Percentiles rank a stretch among this genome's conserved stretches.
These are phyloP conservation scores for Metellina segmentata DNA, from an alignment of 2,888 invertebrate species.

Conservation along the genomic window DNA sequence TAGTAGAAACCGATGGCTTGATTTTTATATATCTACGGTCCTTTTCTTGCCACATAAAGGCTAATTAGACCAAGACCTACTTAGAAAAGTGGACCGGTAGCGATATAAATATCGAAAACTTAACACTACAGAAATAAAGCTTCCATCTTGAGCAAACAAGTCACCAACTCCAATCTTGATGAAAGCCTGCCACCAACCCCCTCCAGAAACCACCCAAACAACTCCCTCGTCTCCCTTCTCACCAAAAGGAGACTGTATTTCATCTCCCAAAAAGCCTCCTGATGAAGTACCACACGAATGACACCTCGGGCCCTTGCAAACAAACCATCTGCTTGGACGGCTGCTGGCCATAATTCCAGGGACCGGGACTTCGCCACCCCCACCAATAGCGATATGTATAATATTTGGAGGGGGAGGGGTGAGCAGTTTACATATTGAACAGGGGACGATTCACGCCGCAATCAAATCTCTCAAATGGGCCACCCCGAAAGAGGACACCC, in stretches of 20 bases:
- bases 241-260: slow-evolving; percentile 36
- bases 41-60: no score
- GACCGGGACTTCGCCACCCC: neutral
- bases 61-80: no score
- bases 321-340: slow-evolving; percentile 74
- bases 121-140: no score
- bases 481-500: neutral
- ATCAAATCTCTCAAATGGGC: slow-evolving; percentile 67
- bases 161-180: slow-evolving; percentile 46
- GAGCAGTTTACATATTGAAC: slow-evolving; percentile 71
- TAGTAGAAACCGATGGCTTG: no score
- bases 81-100: no score
- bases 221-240: neutral
- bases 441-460: slow-evolving; percentile 45
- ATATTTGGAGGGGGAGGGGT: neutral
- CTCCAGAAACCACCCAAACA: slow-evolving; percentile 19
- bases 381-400: slow-evolving; percentile 50
- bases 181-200: slow-evolving; percentile 32
- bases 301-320: slow-evolving; percentile 59
- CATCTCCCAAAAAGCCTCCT: slow-evolving; percentile 53
- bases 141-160: slow-evolving; percentile 6
- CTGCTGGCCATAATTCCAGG: slow-evolving; percentile 54
- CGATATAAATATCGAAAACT: no score
- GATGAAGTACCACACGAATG: slow-evolving; percentile 41
- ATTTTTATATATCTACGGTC: no score